A percentile compares a stretch with the other conserved stretches of the same genome.
Evolutionary conservation across 2,888 invertebrate species (phyloP).

Genomic region (Callinectes sapidus): DNA sequence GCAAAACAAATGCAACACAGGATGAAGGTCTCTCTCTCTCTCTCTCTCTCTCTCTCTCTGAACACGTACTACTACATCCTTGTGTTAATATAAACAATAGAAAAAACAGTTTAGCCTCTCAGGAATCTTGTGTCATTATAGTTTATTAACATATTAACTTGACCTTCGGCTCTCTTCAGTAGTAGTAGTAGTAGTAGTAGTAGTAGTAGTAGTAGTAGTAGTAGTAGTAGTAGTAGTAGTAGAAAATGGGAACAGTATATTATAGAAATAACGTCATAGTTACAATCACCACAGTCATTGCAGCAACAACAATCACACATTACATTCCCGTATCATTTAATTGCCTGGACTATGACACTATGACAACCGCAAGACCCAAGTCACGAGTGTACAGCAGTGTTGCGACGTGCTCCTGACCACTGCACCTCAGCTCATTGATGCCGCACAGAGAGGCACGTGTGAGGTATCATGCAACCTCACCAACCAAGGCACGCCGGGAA

Average conservation of each 20-base stretch:
- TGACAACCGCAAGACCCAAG: background rate
- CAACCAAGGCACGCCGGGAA: background rate
- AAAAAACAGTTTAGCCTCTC: background rate
- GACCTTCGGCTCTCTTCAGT: background rate
- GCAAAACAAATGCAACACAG: background rate
- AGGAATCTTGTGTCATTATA: background rate
- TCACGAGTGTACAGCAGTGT: background rate
- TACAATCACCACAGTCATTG: no score
- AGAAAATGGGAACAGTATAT: background rate
- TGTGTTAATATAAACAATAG: background rate
- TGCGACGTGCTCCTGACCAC: background rate
- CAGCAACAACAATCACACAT: no score
- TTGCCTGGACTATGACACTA: no score
- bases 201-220: no score
- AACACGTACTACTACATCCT: background rate
- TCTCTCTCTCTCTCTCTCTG: slow-evolving; percentile 16
- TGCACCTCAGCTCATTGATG: background rate
- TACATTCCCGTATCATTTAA: no score
- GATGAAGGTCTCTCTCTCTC: background rate
- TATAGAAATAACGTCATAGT: background rate
- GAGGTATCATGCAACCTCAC: background rate
- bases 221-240: background rate
- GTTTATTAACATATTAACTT: background rate
- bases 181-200: no score
- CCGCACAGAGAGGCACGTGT: background rate